Conservation (phyloP, 2,797 vertebrate species). For the Eurystomus glaucurus region DNA sequence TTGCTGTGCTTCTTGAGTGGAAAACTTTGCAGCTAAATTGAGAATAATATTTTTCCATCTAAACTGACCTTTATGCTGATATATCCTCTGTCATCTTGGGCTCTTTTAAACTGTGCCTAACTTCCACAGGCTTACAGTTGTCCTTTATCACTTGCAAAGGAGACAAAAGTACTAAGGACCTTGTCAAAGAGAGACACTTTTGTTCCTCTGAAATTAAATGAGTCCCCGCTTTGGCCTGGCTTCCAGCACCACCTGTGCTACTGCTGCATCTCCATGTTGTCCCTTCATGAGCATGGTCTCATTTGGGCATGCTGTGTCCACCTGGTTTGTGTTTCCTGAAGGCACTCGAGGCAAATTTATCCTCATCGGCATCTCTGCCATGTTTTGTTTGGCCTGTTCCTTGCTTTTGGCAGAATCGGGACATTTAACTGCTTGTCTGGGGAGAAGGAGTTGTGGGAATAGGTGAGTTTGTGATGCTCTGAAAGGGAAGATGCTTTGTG, state of each 20-base stretch:
- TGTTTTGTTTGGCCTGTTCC: neutral
- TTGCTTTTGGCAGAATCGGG: conserved; percentile 9
- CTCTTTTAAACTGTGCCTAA: conserved; percentile 11
- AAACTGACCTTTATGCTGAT: conserved; percentile 41
- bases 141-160: neutral
- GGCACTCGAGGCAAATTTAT: neutral
- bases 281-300: neutral
- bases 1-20: neutral
- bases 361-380: neutral
- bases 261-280: neutral
- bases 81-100: conserved; percentile 1
- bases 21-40: conserved; percentile 45
- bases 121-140: neutral
- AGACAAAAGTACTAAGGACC: neutral
- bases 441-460: neutral
- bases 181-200: neutral
- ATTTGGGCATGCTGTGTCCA: neutral
- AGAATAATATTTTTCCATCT: conserved; percentile 59
- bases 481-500: neutral
- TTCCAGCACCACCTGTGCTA: conserved; percentile 25
- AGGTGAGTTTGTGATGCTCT: neutral
- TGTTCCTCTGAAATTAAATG: neutral
- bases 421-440: neutral
- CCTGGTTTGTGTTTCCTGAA: conserved; percentile 36
- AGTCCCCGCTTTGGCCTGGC: neutral